Percentiles rank a stretch among this genome's conserved stretches.
Evolutionary conservation across 2,888 invertebrate genomes (phyloP).

Genomic region (Glomeris marginata): DNA sequence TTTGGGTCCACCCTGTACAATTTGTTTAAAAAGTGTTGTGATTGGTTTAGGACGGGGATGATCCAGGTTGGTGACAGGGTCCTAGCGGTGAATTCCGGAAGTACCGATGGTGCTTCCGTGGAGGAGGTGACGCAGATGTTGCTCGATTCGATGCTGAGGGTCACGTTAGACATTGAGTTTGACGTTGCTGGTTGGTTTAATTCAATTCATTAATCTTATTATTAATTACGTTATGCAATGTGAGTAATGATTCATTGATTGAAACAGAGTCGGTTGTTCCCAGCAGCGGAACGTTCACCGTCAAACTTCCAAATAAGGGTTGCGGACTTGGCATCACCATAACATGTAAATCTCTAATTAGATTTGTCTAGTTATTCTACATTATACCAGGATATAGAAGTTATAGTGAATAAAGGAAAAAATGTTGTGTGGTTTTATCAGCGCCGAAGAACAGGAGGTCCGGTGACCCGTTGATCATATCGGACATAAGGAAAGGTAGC

Average conservation of each 20-base stretch:
- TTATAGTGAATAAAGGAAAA: too few relatives aligned
- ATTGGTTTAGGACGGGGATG: conserved; percentile 19
- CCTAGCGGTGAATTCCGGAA: conserved; percentile 66
- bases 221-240: too few relatives aligned
- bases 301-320: conserved; percentile 57
- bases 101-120: conserved; percentile 32
- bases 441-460: conserved; percentile 32
- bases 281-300: conserved; percentile 76
- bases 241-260: background rate
- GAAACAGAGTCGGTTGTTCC: conserved; percentile 69
- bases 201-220: background rate
- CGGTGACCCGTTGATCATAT: conserved; percentile 55
- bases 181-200: conserved; percentile 55
- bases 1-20: too few relatives aligned
- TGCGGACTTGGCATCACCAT: conserved; percentile 81
- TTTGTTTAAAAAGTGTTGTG: background rate
- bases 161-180: conserved; percentile 70
- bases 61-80: conserved; percentile 56
- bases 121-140: conserved; percentile 32
- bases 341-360: conserved; percentile 48
- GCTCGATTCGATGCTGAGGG: conserved; percentile 33
- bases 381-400: too few relatives aligned
- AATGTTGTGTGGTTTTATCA: conserved; percentile 17
- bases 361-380: too few relatives aligned
- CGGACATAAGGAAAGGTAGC: conserved; percentile 77